phyloP scores from a whole-genome alignment of 2,113 vertebrate species.

The Ictalurus furcatus region DNA sequence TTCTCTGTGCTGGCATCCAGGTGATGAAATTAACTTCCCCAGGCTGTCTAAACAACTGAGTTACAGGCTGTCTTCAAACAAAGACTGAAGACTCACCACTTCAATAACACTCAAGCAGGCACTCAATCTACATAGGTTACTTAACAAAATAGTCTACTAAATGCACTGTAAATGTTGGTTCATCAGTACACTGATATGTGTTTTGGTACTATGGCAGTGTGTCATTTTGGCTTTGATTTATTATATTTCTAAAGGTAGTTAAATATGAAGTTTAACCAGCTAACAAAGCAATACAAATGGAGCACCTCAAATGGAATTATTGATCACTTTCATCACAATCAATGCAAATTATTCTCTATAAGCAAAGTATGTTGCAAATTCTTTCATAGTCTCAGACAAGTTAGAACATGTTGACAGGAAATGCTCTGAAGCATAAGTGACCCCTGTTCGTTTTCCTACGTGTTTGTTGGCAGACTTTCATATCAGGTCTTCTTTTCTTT shows the following conservation, averaged over 20 bases:
- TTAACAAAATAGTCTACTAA: too few relatives aligned
- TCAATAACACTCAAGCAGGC: not conserved
- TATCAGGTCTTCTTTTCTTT: not conserved
- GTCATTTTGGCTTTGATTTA: not conserved
- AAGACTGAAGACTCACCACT: not conserved
- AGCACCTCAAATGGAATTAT: not conserved
- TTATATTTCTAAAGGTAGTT: not conserved
- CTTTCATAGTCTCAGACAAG: not conserved
- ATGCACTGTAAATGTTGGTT: not conserved
- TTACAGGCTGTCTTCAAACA: not conserved
- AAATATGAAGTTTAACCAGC: not conserved
- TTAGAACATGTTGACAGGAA: not conserved
- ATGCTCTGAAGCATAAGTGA: not conserved
- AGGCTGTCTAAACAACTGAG: not conserved
- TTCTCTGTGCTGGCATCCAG: not conserved
- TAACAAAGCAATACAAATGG: not conserved
- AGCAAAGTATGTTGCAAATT: not conserved
- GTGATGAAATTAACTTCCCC: not conserved
- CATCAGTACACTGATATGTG: not conserved
- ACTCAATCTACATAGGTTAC: not conserved
- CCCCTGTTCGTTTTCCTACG: not conserved
- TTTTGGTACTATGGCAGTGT: not conserved
- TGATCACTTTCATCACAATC: not conserved
- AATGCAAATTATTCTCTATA: not conserved
- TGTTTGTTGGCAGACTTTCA: conserved; percentile 7